These are phyloP conservation scores for Chaetophractus vellerosus DNA, from an alignment of 2,797 vertebrate genomes.

Conservation along the genomic window DNA sequence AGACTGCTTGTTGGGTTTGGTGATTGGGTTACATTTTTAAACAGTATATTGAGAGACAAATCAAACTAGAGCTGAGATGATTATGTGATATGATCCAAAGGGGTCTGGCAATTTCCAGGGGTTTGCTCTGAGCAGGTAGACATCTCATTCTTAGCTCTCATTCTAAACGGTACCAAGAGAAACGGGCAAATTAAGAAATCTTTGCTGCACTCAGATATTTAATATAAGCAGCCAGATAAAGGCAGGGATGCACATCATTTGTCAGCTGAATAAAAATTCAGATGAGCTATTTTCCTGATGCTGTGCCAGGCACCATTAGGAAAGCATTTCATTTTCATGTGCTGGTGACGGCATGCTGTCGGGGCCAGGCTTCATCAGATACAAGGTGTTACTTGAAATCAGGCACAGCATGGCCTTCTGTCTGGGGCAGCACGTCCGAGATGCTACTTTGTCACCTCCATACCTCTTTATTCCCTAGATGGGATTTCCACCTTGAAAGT, in stretches of 20 bases:
- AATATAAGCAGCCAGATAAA: conserved; percentile 86
- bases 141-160: conserved; percentile 1
- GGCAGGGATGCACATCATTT: conserved; percentile 85
- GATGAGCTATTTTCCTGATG: conserved; percentile 85
- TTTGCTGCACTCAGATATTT: conserved; percentile 81
- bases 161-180: conserved; percentile 73
- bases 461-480: conserved; percentile 52
- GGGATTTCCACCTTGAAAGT: conserved; percentile 69
- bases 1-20: conserved; percentile 72
- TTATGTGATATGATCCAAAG: conserved; percentile 34
- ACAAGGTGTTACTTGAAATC: conserved; percentile 86
- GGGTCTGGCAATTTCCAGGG: conserved; percentile 42
- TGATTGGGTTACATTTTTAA: conserved; percentile 76
- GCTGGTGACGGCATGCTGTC: conserved; percentile 83
- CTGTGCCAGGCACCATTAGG: conserved; percentile 87
- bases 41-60: conserved; percentile 69
- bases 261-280: conserved; percentile 85
- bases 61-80: conserved; percentile 24
- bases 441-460: conserved; percentile 70
- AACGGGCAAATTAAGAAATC: conserved; percentile 81
- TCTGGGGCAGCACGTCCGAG: neutral
- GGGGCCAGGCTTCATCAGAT: conserved; percentile 87
- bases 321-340: conserved; percentile 86
- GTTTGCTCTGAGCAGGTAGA: conserved; percentile 65
- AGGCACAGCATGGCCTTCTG: neutral